Base-by-base conservation (phyloP, 2,113 vertebrate species). In the Struthidea cinerea region DNA sequence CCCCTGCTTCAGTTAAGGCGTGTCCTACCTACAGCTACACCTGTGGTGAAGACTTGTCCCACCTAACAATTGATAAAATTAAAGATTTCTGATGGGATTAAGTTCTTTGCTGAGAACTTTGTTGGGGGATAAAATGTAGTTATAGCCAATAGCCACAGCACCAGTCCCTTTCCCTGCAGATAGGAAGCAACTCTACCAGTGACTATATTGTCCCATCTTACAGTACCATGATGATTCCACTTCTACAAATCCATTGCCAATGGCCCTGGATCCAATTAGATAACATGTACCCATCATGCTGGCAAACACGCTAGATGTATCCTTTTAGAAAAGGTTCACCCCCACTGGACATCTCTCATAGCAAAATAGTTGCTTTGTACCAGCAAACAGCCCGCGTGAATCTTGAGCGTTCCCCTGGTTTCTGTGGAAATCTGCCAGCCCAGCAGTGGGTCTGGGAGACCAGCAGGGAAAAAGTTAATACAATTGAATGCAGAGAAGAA, bases 401-500 rank as follows among this genome's bases (percentile, higher is more conserved):
- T 86, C 89, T 65, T 46, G n/a, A 92, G 32, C 0, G 0, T 91
- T 97, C 75, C 64, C 27, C 16, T 70, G 63, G 75, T 89, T 97
- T 90, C 94, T 0, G 50, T 83, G 53, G 84, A 97, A 94, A 93
- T 94, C 78, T 93, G 76, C 82, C 79, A 96, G 69, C 79, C 85
- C 90, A 94, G 90, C 88, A 81, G 95, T 96, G 92, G 78, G 86
- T 63, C 79, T 84, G 42, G 61, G 32, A 94, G 69, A 90, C 91
- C 94, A 96, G 96, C 89, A 94, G 87, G 90, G 84, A 94, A 97
- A 93, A 96, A 95, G 94, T 96, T 97, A 97, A 95, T 87, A 60
- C 89, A 85, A 93, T 87, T 85, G 91, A 94, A 91, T 78, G 79
- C 65, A 75, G 88, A 83, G 83, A 94, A 87, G 81, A 90, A 96